phyloP scores from a whole-genome alignment of 2,888 invertebrate genomes.

The Atethmia centrago region DNA sequence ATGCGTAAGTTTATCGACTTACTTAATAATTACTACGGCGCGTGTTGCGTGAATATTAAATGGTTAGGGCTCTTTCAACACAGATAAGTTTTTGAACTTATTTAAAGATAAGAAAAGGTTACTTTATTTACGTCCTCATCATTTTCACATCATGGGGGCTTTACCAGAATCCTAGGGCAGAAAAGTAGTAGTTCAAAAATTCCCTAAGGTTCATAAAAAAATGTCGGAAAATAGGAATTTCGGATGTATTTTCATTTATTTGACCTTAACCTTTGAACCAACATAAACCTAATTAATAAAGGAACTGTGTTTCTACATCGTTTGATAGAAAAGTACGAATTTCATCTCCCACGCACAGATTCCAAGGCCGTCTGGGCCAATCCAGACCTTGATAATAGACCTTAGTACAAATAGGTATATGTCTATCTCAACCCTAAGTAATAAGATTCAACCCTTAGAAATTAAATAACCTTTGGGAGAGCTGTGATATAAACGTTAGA shows the following conservation, averaged over 20 bases:
- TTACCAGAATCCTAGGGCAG: neutral
- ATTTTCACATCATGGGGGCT: constrained; percentile 31
- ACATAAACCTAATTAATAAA: constrained; percentile 30
- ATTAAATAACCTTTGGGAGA: constrained; percentile 43
- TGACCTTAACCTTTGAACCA: neutral
- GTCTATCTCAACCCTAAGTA: constrained; percentile 22
- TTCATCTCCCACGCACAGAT: constrained; percentile 19
- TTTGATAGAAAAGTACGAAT: constrained; percentile 42
- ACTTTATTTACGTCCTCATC: constrained; percentile 25
- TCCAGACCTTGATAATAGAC: constrained; percentile 38
- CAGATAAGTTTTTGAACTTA: constrained; percentile 38
- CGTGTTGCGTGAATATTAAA: constrained; percentile 60
- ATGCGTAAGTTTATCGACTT: constrained; percentile 55
- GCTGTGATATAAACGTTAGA: constrained; percentile 30
- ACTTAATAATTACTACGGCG: constrained; percentile 55
- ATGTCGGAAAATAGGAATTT: neutral
- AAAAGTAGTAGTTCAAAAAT: neutral
- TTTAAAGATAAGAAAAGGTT: constrained; percentile 39
- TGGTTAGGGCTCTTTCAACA: constrained; percentile 32
- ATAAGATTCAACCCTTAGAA: constrained; percentile 48
- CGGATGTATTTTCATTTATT: neutral
- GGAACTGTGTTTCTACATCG: constrained; percentile 21
- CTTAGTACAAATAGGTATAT: constrained; percentile 5
- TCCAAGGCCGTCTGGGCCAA: constrained; percentile 52
- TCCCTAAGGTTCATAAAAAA: neutral